Percentiles rank a stretch among this genome's conserved stretches.
Evolutionary conservation across 2,113 vertebrate genomes (phyloP).

Genomic region (Okapia johnstoni): DNA sequence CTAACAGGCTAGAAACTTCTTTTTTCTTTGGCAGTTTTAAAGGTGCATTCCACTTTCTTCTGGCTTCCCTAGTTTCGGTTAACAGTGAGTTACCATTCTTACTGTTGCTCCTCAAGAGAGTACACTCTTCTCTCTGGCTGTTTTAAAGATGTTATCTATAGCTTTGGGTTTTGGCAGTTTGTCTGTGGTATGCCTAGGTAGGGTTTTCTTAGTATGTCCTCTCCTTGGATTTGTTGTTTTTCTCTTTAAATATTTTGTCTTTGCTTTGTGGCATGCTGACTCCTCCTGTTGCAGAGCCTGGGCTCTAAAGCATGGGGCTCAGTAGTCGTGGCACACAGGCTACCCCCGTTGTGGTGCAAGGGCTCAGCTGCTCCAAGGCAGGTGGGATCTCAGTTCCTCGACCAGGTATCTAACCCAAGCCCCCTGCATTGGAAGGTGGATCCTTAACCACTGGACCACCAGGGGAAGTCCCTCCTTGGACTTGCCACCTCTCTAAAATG

Average conservation of each 20-base stretch:
- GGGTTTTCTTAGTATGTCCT: background rate
- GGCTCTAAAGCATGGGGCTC: background rate
- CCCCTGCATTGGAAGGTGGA: background rate
- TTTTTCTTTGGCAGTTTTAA: background rate
- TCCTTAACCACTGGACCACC: background rate
- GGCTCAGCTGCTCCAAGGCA: background rate
- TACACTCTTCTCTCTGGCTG: background rate
- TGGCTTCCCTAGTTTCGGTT: background rate
- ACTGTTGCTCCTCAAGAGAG: background rate
- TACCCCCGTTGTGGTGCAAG: accelerated
- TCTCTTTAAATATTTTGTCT: background rate
- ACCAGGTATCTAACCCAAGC: background rate
- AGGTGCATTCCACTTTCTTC: background rate
- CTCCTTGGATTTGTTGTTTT: background rate
- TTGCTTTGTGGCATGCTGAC: background rate
- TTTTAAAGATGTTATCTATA: background rate
- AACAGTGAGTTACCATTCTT: background rate
- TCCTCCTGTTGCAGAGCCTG: background rate
- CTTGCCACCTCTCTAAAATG: background rate
- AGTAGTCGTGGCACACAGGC: background rate
- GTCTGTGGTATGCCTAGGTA: background rate
- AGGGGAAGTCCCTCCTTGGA: background rate
- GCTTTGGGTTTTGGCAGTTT: background rate
- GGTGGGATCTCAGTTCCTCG: background rate
- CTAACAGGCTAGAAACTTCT: background rate